These are phyloP conservation scores for Phenganax subtilis DNA, from an alignment of 92 coral and sea anemone species.

Conservation along the genomic window DNA sequence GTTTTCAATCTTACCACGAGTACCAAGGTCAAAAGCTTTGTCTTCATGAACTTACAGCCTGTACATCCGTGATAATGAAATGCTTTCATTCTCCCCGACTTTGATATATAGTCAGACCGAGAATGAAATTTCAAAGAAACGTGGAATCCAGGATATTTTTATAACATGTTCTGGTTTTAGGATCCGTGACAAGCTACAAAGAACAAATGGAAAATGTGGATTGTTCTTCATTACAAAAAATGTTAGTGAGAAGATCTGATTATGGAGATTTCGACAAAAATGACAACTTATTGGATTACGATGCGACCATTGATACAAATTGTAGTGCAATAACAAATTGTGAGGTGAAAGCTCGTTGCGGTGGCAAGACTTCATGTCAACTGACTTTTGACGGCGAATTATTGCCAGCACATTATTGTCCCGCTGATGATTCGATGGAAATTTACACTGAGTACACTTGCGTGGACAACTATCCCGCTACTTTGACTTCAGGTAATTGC, in stretches of 20 bases:
- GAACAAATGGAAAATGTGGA: neutral
- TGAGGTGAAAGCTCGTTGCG: neutral
- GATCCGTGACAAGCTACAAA: neutral
- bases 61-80: too few species aligned
- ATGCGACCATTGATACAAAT: neutral
- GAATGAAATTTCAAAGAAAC: too few species aligned
- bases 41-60: too few species aligned
- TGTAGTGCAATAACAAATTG: neutral
- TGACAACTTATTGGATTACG: neutral
- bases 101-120: neutral
- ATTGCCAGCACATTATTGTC: neutral
- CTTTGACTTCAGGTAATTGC: too few species aligned
- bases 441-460: neutral
- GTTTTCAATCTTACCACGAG: too few species aligned
- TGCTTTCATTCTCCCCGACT: too few species aligned
- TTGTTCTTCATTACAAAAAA: neutral
- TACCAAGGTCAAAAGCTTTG: too few species aligned
- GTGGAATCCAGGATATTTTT: neutral
- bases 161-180: neutral
- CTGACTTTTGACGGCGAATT: neutral
- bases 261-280: neutral
- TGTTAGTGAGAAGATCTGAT: neutral
- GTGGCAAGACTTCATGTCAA: slow-evolving; percentile 1
- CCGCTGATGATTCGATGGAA: neutral
- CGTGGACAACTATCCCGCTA: neutral